phyloP scores from a whole-genome alignment of 2,797 vertebrate genomes.

The Craterocephalus amniculus region DNA sequence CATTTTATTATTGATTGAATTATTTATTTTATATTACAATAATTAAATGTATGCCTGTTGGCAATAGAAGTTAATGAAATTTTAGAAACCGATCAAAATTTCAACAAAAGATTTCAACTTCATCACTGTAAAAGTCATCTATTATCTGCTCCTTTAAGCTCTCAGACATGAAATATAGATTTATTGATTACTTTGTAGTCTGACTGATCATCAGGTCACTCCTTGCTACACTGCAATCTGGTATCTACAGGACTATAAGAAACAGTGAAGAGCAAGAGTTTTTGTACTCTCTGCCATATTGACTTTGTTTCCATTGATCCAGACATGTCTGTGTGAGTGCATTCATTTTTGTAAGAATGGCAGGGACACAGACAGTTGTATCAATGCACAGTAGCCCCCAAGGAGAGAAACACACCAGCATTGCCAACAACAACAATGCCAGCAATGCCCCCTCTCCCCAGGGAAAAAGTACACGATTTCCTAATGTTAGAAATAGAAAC shows the following conservation, averaged over 20 bases:
- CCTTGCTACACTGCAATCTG: background rate
- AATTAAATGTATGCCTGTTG: too few relatives aligned
- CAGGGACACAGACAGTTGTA: background rate
- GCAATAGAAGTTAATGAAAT: background rate
- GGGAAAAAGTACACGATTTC: background rate
- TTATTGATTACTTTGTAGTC: slow-evolving; percentile 14
- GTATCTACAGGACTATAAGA: slow-evolving; percentile 8
- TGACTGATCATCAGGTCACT: slow-evolving; percentile 10
- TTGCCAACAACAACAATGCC: background rate
- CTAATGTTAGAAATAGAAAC: background rate
- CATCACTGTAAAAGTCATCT: slow-evolving; percentile 6
- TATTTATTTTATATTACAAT: background rate
- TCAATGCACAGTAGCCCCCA: background rate
- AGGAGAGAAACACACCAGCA: background rate
- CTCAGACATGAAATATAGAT: slow-evolving; percentile 12
- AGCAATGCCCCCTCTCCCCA: too few relatives aligned
- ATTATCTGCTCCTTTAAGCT: background rate
- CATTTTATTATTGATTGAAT: background rate
- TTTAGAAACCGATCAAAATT: background rate
- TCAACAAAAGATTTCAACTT: slow-evolving; percentile 10
- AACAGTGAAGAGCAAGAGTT: slow-evolving; percentile 4
- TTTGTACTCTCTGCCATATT: slow-evolving; percentile 4
- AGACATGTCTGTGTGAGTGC: slow-evolving; percentile 18
- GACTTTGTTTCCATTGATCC: slow-evolving; percentile 21
- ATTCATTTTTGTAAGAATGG: slow-evolving; percentile 7